These are phyloP conservation scores for Sanderia malayensis DNA, from an alignment of 30 jellyfish, hydroid and myxozoan species.

Conservation along the genomic window DNA sequence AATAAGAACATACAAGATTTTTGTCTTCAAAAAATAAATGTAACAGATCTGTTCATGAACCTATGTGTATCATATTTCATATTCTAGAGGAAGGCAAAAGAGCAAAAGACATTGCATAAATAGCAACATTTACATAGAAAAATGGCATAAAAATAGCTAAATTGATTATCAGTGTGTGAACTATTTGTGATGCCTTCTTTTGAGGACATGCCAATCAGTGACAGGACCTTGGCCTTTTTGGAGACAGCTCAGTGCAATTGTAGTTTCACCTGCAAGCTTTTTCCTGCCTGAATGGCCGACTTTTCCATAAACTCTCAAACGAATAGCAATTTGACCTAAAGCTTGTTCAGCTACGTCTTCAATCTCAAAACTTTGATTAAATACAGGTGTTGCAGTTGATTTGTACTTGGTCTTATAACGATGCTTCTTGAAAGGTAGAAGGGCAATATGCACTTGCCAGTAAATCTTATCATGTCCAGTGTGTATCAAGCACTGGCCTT, in stretches of 20 bases:
- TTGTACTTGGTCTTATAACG: constrained; percentile 85
- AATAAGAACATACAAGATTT: no score
- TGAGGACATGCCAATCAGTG: constrained; percentile 81
- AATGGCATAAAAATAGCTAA: neutral
- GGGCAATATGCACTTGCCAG: constrained; percentile 95
- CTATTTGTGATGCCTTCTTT: constrained; percentile 46
- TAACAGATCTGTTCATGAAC: no score
- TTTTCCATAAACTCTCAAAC: constrained; percentile 91
- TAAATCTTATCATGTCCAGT: constrained; percentile 76
- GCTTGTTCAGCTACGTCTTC: constrained; percentile 93
- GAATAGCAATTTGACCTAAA: constrained; percentile 72
- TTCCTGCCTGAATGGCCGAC: constrained; percentile 90
- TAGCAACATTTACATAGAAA: no score
- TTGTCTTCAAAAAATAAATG: no score
- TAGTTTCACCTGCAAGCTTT: constrained; percentile 95
- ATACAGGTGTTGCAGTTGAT: constrained; percentile 93
- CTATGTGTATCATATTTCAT: no score
- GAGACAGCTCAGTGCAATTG: constrained; percentile 53
- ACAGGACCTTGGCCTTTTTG: constrained; percentile 53
- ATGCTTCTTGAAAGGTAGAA: constrained; percentile 91
- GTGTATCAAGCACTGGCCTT: constrained; percentile 84
- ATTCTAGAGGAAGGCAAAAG: no score
- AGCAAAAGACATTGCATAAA: no score
- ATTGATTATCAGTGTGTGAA: no score
- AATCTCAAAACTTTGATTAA: constrained; percentile 82